Conservation (phyloP, 64 coral and sea anemone genomes). For the Porites lutea region DNA sequence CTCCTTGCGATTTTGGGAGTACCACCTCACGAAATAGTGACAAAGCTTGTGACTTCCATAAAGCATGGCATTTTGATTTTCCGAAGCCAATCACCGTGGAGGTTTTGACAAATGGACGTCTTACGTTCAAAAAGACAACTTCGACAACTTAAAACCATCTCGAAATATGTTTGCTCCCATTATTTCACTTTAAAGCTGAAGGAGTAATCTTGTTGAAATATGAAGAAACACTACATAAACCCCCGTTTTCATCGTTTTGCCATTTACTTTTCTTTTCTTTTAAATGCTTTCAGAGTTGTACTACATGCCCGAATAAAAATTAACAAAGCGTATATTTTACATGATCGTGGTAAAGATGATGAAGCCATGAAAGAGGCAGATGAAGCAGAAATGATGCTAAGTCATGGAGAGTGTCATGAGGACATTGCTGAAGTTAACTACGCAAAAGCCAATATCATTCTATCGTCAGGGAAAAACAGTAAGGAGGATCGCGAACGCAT, state of each 20-base stretch:
- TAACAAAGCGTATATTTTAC: slow-evolving; percentile 23
- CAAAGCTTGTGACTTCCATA: too few species aligned
- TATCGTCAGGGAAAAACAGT: slow-evolving; percentile 31
- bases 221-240: neutral
- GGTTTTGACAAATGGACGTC: too few species aligned
- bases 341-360: slow-evolving; percentile 34
- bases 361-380: slow-evolving; percentile 36
- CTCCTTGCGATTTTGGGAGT: too few species aligned
- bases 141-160: too few species aligned
- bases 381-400: slow-evolving; percentile 39
- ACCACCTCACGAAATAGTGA: too few species aligned
- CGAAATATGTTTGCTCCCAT: too few species aligned
- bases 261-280: neutral
- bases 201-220: neutral
- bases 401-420: slow-evolving; percentile 25
- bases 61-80: too few species aligned
- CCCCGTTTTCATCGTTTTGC: neutral
- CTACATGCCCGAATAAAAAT: slow-evolving; percentile 47
- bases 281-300: slow-evolving; percentile 1
- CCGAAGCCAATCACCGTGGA: too few species aligned
- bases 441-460: slow-evolving; percentile 47
- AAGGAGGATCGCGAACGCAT: slow-evolving; percentile 2
- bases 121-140: too few species aligned
- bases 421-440: slow-evolving; percentile 49
- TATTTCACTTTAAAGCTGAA: neutral